Evolutionary conservation across 2,797 vertebrate genomes (phyloP), one percentile per base, ranked within the genome.

Genomic region (Manis crassicaudata): DNA sequence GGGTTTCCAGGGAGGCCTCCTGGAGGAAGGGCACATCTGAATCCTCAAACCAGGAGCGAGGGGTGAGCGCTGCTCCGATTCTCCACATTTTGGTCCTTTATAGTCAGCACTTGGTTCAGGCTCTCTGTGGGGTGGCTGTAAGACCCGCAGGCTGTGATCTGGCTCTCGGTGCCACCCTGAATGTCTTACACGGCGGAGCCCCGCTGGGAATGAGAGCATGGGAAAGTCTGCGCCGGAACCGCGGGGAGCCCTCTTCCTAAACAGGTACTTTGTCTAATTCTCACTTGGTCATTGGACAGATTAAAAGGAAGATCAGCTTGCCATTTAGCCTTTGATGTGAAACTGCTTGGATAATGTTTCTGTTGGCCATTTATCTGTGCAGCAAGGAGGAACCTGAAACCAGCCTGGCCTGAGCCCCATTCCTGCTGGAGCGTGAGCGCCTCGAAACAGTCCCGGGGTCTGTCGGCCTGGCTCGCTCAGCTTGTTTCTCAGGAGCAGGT

Each of bases 301-400:
- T 35, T 95, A 94, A 98, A 98, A 97, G 98, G 96, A 95, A 97
- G 90, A 46, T 92, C 95, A 94, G 96, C 96, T 96, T 97, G 97
- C 97, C 81, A 0, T 95, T 94, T 89, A 84, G 98, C 95, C 98
- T 98, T 98, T 98, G 98, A 98, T 98, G 98, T 98, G 96, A 97
- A 98, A 97, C 88, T 98, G 98, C 98, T 98, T 96, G 98, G 98
- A 98, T 98, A 98, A 98, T 98, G 98, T 98, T 98, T 98, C 98
- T 97, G 98, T 97, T 97, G 98, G 98, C 98, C 98, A 97, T 98
- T 98, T 98, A 97, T 98, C 98, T 98, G 62, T 94, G 97, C 95
- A 98, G 92, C 84, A 81, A 97, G 96, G 92, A 96, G 96, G 95
- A 97, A 80, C 88, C 80, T 90, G 92, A 95, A 92, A 95, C 97